phyloP scores from a whole-genome alignment of 2,113 vertebrate genomes.

The Acanthisitta chloris region DNA sequence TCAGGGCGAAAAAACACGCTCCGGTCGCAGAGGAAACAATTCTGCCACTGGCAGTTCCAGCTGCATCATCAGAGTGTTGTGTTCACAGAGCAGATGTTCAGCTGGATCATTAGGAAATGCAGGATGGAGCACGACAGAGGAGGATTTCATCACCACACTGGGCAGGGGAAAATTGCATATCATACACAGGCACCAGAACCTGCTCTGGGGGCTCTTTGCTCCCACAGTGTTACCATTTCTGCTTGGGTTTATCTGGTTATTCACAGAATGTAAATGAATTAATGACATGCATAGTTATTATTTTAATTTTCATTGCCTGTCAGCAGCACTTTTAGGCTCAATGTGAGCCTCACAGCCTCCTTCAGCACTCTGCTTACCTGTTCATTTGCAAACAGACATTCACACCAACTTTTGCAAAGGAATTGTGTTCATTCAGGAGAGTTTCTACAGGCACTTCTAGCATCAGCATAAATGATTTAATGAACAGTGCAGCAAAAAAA shows the following conservation, averaged over 20 bases:
- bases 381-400: background rate
- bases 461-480: background rate
- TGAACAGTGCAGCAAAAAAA: background rate
- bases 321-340: background rate
- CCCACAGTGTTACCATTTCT: background rate
- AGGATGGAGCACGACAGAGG: background rate
- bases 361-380: background rate
- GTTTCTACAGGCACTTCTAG: background rate
- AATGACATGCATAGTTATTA: accelerated
- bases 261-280: background rate
- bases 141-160: background rate
- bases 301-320: background rate
- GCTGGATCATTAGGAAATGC: background rate
- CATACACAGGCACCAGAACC: background rate
- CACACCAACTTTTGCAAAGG: background rate
- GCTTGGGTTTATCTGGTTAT: background rate
- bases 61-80: background rate
- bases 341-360: background rate
- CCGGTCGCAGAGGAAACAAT: background rate
- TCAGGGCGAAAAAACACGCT: background rate
- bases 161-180: background rate
- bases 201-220: background rate
- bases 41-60: background rate
- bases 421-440: background rate
- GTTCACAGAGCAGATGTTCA: conserved; percentile 35